phyloP scores from a whole-genome alignment of 2,797 vertebrate species.

The Tachyglossus aculeatus region DNA sequence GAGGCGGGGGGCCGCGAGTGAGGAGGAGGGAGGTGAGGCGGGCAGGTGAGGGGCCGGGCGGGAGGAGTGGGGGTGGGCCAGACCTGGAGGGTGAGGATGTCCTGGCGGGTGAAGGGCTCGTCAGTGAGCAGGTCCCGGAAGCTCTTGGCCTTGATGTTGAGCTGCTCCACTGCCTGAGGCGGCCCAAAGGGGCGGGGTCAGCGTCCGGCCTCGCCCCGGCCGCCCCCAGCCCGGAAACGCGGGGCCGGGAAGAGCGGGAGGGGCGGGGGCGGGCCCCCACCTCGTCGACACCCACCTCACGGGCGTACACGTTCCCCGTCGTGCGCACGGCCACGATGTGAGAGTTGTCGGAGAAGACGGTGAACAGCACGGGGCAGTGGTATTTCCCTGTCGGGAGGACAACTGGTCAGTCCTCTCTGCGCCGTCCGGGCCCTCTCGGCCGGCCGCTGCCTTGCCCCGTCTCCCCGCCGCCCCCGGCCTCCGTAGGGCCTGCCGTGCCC shows the following conservation, averaged over 20 bases:
- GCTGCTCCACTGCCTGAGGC: conserved; percentile 92
- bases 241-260: neutral
- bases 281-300: conserved; percentile 83
- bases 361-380: conserved; percentile 95
- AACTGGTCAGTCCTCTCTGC: too few relatives aligned
- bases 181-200: conserved; percentile 10
- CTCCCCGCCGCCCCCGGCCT: too few relatives aligned
- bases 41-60: neutral
- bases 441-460: too few relatives aligned
- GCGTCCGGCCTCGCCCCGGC: fast-evolving
- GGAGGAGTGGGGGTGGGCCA: neutral
- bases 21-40: neutral
- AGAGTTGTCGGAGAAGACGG: conserved; percentile 95
- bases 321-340: conserved; percentile 91
- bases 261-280: neutral
- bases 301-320: conserved; percentile 92
- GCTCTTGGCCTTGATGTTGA: conserved; percentile 95
- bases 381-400: conserved; percentile 84
- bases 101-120: conserved; percentile 89
- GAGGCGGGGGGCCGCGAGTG: neutral
- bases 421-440: too few relatives aligned
- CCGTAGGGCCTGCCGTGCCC: neutral
- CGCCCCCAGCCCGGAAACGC: fast-evolving
- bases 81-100: conserved; percentile 92
- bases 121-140: conserved; percentile 93